Conservation (phyloP, 2,888 invertebrate genomes). For the Pristionchus fissidentatus region DNA sequence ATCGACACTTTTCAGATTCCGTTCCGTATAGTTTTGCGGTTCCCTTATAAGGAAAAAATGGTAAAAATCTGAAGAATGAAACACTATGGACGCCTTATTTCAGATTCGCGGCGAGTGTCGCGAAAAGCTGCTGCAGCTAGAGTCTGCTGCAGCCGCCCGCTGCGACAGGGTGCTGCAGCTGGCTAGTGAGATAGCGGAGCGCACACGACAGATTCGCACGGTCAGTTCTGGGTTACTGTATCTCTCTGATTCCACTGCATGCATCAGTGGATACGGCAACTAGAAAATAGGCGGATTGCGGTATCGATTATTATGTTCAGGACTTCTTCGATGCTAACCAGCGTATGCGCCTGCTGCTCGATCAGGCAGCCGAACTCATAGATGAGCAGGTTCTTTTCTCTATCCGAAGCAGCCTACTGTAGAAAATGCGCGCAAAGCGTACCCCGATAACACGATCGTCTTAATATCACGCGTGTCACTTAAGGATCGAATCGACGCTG, state of each 20-base stretch:
- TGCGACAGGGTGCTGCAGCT: neutral
- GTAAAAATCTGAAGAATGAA: no score
- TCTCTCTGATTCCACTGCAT: no score
- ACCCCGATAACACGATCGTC: no score
- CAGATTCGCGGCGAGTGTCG: neutral
- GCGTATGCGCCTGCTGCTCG: neutral
- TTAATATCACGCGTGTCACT: no score
- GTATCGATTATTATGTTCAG: neutral
- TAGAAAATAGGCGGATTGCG: no score
- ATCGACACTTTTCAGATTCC: neutral
- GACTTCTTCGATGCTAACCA: neutral
- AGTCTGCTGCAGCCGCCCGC: neutral
- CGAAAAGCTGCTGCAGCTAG: neutral
- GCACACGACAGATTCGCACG: neutral
- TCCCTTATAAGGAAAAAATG: no score
- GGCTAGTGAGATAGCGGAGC: neutral
- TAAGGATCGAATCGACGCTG: no score
- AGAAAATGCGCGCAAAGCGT: no score
- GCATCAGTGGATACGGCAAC: no score
- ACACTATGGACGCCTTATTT: no score
- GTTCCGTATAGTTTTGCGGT: neutral
- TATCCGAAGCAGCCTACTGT: neutral
- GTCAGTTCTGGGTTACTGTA: constrained; percentile 18
- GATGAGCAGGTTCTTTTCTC: neutral
- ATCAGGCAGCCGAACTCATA: neutral